Evolutionary conservation across 2,888 invertebrate genomes (phyloP).

Genomic region (Eupithecia exiguata): DNA sequence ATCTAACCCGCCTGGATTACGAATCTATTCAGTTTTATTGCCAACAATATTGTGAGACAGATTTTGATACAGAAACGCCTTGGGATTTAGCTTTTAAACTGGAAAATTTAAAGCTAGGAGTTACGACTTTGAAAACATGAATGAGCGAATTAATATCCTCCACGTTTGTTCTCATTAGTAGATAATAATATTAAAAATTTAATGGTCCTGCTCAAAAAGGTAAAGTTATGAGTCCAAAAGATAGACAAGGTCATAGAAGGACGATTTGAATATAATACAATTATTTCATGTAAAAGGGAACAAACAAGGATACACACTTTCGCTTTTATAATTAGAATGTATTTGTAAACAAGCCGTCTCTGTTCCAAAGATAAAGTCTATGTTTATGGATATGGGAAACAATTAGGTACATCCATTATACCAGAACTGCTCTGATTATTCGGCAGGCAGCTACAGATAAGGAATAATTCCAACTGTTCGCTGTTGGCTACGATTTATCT

Average conservation of each 20-base stretch:
- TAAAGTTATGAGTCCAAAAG: no score
- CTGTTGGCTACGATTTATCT: slow-evolving; percentile 7
- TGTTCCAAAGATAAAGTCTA: neutral
- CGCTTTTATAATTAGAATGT: neutral
- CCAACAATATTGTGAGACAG: slow-evolving; percentile 26
- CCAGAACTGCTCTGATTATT: slow-evolving; percentile 2
- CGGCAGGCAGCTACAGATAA: slow-evolving; percentile 4
- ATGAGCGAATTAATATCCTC: neutral
- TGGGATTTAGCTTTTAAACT: slow-evolving; percentile 5
- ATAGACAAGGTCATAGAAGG: no score
- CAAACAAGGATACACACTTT: neutral
- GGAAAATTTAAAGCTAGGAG: neutral
- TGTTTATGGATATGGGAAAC: slow-evolving; percentile 2
- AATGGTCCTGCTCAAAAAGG: no score
- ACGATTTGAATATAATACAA: no score
- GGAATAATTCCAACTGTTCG: neutral
- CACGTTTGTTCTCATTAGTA: neutral
- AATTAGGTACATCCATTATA: neutral
- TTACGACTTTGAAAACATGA: neutral
- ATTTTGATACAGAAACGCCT: neutral
- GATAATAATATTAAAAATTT: neutral
- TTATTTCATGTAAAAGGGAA: no score
- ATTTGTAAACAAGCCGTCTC: neutral
- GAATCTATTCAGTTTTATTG: slow-evolving; percentile 33
- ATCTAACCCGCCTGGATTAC: slow-evolving; percentile 35